These are phyloP conservation scores for Drosophila flavopinicola DNA, from an alignment of 2,888 invertebrate genomes.

Conservation along the genomic window DNA sequence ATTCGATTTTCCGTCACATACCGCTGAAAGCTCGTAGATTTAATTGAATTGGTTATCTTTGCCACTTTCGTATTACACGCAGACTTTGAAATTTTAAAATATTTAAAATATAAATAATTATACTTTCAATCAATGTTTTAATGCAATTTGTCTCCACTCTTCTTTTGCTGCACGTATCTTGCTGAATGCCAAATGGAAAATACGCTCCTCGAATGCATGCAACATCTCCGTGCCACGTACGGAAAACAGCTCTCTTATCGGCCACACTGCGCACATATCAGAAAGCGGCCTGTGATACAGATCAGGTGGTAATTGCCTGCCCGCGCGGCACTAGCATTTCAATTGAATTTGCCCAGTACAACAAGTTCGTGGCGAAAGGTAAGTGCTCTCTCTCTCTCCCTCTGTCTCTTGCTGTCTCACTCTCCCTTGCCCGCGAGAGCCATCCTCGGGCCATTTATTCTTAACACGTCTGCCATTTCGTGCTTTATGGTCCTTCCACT, in stretches of 20 bases:
- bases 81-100: not conserved
- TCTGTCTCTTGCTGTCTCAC: not conserved
- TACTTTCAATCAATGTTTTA: slow-evolving; percentile 20
- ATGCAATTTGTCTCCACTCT: slow-evolving; percentile 21
- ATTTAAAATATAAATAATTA: slow-evolving; percentile 13
- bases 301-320: slow-evolving; percentile 93
- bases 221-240: slow-evolving; percentile 19
- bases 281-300: slow-evolving; percentile 95
- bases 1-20: not conserved
- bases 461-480: slow-evolving; percentile 51
- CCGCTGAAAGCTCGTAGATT: not conserved
- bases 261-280: slow-evolving; percentile 96
- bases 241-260: slow-evolving; percentile 90
- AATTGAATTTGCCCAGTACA: slow-evolving; percentile 94
- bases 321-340: slow-evolving; percentile 97
- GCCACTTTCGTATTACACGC: not conserved
- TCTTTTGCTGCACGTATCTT: not conserved
- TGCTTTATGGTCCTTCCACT: slow-evolving; percentile 38
- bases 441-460: slow-evolving; percentile 41
- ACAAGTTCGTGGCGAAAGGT: slow-evolving; percentile 83
- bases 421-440: slow-evolving; percentile 16
- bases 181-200: slow-evolving; percentile 12
- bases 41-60: slow-evolving; percentile 6
- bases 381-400: slow-evolving; percentile 43
- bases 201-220: slow-evolving; percentile 6